Evolutionary conservation across 2,888 invertebrate genomes (phyloP).

Genomic region (Hemistola chrysoprasaria): DNA sequence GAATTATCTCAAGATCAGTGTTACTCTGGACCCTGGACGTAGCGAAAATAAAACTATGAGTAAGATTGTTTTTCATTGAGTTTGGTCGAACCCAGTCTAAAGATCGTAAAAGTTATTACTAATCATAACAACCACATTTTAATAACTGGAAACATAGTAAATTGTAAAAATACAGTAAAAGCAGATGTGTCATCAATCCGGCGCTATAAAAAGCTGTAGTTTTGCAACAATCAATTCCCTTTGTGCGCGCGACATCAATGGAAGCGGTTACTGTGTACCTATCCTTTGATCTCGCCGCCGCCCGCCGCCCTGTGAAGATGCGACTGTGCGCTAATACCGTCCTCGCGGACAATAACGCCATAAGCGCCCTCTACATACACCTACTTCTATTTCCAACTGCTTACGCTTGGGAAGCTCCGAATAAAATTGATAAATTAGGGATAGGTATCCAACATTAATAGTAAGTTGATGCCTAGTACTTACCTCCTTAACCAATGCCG

Average conservation of each 20-base stretch:
- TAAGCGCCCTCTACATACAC: slow-evolving; percentile 46
- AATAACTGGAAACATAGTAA: slow-evolving; percentile 29
- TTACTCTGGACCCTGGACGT: too few species aligned
- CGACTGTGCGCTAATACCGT: slow-evolving; percentile 77
- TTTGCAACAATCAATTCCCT: slow-evolving; percentile 82
- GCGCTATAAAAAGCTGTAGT: slow-evolving; percentile 58
- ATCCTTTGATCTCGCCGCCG: slow-evolving; percentile 81
- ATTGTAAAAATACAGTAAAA: slow-evolving; percentile 44
- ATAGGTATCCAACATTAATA: too few species aligned
- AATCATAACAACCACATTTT: slow-evolving; percentile 24
- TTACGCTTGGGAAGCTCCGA: slow-evolving; percentile 6
- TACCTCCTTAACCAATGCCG: too few species aligned
- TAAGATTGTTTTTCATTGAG: too few species aligned
- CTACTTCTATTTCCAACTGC: slow-evolving; percentile 22
- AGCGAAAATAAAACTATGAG: too few species aligned
- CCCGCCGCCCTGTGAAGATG: slow-evolving; percentile 80
- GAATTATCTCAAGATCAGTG: too few species aligned
- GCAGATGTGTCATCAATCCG: slow-evolving; percentile 69
- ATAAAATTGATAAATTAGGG: slow-evolving; percentile 9
- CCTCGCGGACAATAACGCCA: slow-evolving; percentile 54
- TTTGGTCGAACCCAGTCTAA: too few species aligned
- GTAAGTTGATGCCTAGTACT: too few species aligned
- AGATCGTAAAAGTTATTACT: slow-evolving; percentile 21
- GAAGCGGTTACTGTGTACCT: slow-evolving; percentile 79
- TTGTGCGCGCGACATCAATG: slow-evolving; percentile 81